Conservation (phyloP, 1,140 invertebrate species). For the Lordiphosa mommai region DNA sequence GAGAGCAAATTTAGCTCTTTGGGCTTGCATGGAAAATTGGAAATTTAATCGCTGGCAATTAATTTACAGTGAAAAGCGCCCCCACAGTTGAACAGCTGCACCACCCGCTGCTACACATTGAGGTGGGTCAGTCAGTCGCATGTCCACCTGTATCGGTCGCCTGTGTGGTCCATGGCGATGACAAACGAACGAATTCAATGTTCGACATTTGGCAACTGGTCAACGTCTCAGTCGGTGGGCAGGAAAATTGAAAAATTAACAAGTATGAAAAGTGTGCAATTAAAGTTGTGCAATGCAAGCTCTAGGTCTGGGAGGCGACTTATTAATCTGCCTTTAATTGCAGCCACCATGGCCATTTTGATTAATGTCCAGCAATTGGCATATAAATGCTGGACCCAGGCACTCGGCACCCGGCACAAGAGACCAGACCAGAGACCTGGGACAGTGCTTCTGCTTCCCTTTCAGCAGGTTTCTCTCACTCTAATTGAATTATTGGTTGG, state of each 20-base stretch:
- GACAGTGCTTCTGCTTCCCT: background rate
- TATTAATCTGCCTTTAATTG: slow-evolving; percentile 77
- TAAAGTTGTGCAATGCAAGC: too few species aligned
- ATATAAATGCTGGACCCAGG: slow-evolving; percentile 46
- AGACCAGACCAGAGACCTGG: background rate
- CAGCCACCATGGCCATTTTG: slow-evolving; percentile 47
- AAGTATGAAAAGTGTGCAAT: slow-evolving; percentile 77
- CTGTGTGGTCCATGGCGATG: slow-evolving; percentile 47
- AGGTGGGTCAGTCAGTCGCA: slow-evolving; percentile 70
- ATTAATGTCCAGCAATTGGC: slow-evolving; percentile 74
- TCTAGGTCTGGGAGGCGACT: slow-evolving; percentile 44
- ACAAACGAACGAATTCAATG: slow-evolving; percentile 41
- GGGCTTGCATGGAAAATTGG: slow-evolving; percentile 73
- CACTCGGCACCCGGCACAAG: too few species aligned
- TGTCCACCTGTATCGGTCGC: slow-evolving; percentile 68
- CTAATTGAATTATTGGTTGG: slow-evolving; percentile 77
- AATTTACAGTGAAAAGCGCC: slow-evolving; percentile 66
- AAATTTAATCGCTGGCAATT: slow-evolving; percentile 77
- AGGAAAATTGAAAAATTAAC: slow-evolving; percentile 78
- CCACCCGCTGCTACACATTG: slow-evolving; percentile 54
- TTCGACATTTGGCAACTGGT: slow-evolving; percentile 66
- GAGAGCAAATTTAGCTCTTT: background rate
- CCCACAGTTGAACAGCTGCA: slow-evolving; percentile 48
- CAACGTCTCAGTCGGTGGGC: slow-evolving; percentile 53
- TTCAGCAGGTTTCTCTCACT: slow-evolving; percentile 12